Conservation (phyloP, 1,140 invertebrate species). For the Trinorchestia longiramus region DNA sequence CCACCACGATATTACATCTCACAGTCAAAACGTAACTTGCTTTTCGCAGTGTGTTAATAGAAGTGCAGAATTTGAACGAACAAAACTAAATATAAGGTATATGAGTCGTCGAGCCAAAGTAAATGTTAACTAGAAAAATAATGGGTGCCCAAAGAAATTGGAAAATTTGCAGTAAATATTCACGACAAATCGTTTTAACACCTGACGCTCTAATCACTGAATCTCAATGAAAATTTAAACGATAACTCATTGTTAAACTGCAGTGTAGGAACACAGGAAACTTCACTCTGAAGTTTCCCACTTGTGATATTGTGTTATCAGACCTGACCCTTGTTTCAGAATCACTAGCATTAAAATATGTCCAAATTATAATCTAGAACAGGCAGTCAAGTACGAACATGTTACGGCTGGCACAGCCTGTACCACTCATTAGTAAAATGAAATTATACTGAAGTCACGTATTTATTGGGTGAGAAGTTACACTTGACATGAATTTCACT, state of each 20-base stretch:
- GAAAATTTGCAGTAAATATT: too few species aligned
- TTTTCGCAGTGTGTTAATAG: too few species aligned
- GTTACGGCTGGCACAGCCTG: neutral
- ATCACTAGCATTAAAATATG: neutral
- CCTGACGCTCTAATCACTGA: neutral
- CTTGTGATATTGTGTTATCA: neutral
- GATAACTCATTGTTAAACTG: neutral
- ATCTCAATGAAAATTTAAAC: neutral
- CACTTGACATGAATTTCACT: neutral
- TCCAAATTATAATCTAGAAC: neutral
- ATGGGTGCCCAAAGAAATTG: too few species aligned
- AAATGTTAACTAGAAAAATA: too few species aligned
- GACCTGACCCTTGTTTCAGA: neutral
- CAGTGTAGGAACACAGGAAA: neutral
- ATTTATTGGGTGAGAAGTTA: neutral
- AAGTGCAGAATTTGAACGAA: too few species aligned
- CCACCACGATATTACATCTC: too few species aligned
- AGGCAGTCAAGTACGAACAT: neutral
- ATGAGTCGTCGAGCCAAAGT: too few species aligned
- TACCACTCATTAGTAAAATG: neutral
- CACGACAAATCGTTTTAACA: too few species aligned
- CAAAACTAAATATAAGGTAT: too few species aligned
- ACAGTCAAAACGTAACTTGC: too few species aligned
- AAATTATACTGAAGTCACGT: neutral
- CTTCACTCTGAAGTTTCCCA: neutral